phyloP scores from a whole-genome alignment of 2,888 invertebrate genomes.

The Achlya flavicornis region DNA sequence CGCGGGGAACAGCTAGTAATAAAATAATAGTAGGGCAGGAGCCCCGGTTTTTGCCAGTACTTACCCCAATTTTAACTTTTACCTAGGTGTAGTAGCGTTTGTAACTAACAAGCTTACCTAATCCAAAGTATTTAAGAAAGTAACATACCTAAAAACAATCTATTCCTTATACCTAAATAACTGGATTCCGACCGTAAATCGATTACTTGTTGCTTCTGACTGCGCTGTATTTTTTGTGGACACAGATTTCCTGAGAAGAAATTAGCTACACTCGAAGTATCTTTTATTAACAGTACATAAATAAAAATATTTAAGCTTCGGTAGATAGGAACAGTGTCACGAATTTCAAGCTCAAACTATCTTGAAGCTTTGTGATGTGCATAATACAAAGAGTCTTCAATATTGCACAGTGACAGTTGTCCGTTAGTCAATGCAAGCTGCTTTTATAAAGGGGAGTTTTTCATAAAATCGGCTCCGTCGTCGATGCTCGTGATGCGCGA shows the following conservation, averaged over 20 bases:
- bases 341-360: constrained; percentile 42
- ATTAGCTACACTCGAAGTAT: constrained; percentile 35
- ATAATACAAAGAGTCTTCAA: constrained; percentile 31
- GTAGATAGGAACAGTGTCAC: constrained; percentile 41
- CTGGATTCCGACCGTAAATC: constrained; percentile 5
- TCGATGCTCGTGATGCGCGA: background rate
- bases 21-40: no score
- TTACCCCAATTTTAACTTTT: no score
- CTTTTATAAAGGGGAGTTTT: constrained; percentile 6
- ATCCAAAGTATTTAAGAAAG: background rate
- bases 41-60: no score
- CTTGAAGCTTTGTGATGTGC: constrained; percentile 28
- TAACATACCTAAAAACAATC: background rate
- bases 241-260: constrained; percentile 30
- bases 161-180: background rate
- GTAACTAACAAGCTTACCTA: background rate
- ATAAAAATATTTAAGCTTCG: constrained; percentile 32
- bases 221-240: constrained; percentile 10
- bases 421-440: constrained; percentile 22
- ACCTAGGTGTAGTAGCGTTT: no score
- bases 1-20: no score
- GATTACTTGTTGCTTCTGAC: constrained; percentile 10
- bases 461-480: background rate
- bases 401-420: constrained; percentile 36
- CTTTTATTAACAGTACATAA: constrained; percentile 26